Percentiles rank a stretch among this genome's conserved stretches.
Evolutionary conservation across 2,888 invertebrate species (phyloP).

Genomic region (Eutolmus rufibarbis): DNA sequence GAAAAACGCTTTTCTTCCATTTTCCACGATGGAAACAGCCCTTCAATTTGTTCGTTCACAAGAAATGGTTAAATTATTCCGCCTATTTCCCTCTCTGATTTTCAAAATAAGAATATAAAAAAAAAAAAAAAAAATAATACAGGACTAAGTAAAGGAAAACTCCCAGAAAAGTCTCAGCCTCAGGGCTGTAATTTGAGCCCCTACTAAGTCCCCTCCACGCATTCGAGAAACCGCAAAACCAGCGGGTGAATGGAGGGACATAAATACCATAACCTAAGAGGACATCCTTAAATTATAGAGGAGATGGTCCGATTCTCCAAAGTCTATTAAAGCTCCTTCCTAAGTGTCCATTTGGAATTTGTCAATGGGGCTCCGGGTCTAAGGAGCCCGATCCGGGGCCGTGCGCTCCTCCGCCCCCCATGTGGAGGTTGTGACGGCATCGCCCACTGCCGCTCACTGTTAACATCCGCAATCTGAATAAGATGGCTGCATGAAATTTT

Average conservation of each 20-base stretch:
- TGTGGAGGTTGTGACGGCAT: neutral
- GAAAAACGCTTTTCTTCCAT: neutral
- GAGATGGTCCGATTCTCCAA: neutral
- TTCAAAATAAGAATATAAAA: neutral
- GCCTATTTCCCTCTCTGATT: neutral
- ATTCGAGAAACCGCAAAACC: neutral
- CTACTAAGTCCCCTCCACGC: neutral
- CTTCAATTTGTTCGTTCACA: neutral
- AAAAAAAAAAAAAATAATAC: neutral
- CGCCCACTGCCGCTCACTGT: neutral
- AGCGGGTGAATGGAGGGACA: neutral
- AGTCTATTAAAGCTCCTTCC: conserved; percentile 27
- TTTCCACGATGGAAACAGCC: neutral
- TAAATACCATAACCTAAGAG: neutral
- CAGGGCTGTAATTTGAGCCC: neutral
- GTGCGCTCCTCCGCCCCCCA: neutral
- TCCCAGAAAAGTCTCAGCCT: neutral
- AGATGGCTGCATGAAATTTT: conserved; percentile 12
- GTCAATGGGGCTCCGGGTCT: neutral
- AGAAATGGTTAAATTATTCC: neutral
- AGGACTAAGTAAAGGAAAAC: neutral
- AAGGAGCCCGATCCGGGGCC: neutral
- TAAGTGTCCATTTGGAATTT: neutral
- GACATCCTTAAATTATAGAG: conserved; percentile 19
- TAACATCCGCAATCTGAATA: conserved; percentile 6